These are phyloP conservation scores for Thyatira batis DNA, from an alignment of 2,888 invertebrate genomes.

Conservation along the genomic window DNA sequence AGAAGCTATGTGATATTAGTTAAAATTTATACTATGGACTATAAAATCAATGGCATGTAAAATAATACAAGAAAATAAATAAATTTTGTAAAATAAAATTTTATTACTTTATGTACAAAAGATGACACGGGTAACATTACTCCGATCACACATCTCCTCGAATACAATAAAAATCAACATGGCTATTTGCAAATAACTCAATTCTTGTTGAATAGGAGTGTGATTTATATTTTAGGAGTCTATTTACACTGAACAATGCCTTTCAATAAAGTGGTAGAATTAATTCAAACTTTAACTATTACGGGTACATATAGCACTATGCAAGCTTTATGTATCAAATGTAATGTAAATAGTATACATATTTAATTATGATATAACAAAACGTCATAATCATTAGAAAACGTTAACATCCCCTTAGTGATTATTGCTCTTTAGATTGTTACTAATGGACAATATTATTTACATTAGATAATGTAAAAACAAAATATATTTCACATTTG, in stretches of 20 bases:
- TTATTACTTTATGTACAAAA: conserved; percentile 79
- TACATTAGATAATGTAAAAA: neutral
- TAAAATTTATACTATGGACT: neutral
- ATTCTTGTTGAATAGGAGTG: conserved; percentile 10
- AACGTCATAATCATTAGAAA: neutral
- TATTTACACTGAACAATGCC: conserved; percentile 20
- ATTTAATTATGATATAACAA: neutral
- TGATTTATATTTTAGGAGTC: conserved; percentile 19
- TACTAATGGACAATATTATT: neutral
- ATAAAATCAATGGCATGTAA: conserved; percentile 8
- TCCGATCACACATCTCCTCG: conserved; percentile 61
- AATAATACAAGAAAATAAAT: conserved; percentile 54
- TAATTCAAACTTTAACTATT: neutral
- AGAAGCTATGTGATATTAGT: conserved; percentile 23
- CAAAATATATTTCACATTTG: conserved; percentile 6
- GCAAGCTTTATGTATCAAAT: neutral
- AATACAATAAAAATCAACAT: conserved; percentile 57
- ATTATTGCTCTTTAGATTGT: neutral
- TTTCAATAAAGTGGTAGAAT: neutral
- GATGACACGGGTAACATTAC: conserved; percentile 66
- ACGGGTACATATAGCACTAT: neutral
- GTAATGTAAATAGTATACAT: too few relatives aligned
- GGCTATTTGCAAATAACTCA: conserved; percentile 37
- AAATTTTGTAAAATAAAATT: conserved; percentile 75
- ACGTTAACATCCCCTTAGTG: neutral